A percentile compares a stretch with the other conserved stretches of the same genome.
Conservation (phyloP, 1,140 invertebrate species). For the Sycobia sp. region DNA sequence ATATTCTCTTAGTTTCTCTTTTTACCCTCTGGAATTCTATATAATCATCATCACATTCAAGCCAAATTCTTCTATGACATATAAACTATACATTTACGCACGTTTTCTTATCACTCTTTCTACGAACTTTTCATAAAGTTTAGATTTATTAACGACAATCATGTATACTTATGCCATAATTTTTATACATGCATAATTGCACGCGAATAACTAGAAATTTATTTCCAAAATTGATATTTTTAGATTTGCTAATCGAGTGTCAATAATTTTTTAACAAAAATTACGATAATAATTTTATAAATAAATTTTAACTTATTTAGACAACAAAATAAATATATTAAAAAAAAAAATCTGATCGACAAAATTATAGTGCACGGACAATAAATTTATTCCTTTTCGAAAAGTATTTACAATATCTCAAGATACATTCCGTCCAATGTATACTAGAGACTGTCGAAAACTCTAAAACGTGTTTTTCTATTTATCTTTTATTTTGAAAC, state of each 20-base stretch:
- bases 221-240: conserved; percentile 13
- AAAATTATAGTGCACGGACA: neutral
- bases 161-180: conserved; percentile 32
- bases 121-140: conserved; percentile 51
- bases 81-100: conserved; percentile 20
- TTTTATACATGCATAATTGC: conserved; percentile 23
- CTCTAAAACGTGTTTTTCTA: too few species aligned
- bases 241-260: neutral
- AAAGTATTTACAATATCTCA: conserved; percentile 17
- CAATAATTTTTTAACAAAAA: too few species aligned
- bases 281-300: conserved; percentile 3
- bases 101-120: conserved; percentile 28
- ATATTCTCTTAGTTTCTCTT: conserved; percentile 17
- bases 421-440: neutral
- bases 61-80: conserved; percentile 14
- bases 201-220: conserved; percentile 22
- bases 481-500: too few species aligned
- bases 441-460: neutral
- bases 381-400: neutral
- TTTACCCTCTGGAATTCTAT: conserved; percentile 19
- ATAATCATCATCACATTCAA: conserved; percentile 21
- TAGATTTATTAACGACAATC: conserved; percentile 55
- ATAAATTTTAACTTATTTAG: conserved; percentile 3
- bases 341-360: conserved; percentile 5
- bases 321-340: conserved; percentile 10